Evolutionary conservation across 2,888 invertebrate species (phyloP).

Genomic region (Drosophila gaucha): DNA sequence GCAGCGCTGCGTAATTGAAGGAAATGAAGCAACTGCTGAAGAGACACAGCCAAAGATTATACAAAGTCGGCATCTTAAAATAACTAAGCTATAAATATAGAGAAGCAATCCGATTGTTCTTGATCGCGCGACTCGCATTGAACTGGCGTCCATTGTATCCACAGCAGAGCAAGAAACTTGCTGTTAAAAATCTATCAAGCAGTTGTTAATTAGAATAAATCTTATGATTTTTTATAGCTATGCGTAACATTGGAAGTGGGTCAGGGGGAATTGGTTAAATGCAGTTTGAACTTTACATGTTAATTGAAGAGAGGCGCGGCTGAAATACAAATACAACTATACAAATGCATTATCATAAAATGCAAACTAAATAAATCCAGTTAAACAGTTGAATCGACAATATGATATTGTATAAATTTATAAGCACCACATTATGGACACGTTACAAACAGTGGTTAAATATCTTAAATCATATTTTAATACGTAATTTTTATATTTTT

Average conservation of each 20-base stretch:
- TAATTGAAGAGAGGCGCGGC: slow-evolving; percentile 2
- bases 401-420: slow-evolving; percentile 28
- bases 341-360: not conserved
- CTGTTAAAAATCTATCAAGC: slow-evolving; percentile 15
- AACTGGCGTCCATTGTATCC: slow-evolving; percentile 22
- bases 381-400: not conserved
- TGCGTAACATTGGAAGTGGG: slow-evolving; percentile 22
- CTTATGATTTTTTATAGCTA: not conserved
- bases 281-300: slow-evolving; percentile 38
- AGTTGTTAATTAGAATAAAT: slow-evolving; percentile 63
- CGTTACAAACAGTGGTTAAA: slow-evolving; percentile 27
- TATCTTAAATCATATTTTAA: slow-evolving; percentile 16
- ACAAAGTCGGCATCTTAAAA: slow-evolving; percentile 11
- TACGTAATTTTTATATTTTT: slow-evolving; percentile 29
- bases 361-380: slow-evolving; percentile 2
- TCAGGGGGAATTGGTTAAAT: slow-evolving; percentile 51
- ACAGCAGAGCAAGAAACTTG: slow-evolving; percentile 51
- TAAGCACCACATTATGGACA: slow-evolving; percentile 35
- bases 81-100: not conserved
- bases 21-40: not conserved
- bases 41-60: slow-evolving; percentile 8
- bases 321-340: not conserved
- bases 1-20: slow-evolving; percentile 23
- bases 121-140: slow-evolving; percentile 22
- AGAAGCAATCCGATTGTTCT: slow-evolving; percentile 5